phyloP scores from a whole-genome alignment of 2,797 vertebrate species.

The Oryzias dopingdopingensis region DNA sequence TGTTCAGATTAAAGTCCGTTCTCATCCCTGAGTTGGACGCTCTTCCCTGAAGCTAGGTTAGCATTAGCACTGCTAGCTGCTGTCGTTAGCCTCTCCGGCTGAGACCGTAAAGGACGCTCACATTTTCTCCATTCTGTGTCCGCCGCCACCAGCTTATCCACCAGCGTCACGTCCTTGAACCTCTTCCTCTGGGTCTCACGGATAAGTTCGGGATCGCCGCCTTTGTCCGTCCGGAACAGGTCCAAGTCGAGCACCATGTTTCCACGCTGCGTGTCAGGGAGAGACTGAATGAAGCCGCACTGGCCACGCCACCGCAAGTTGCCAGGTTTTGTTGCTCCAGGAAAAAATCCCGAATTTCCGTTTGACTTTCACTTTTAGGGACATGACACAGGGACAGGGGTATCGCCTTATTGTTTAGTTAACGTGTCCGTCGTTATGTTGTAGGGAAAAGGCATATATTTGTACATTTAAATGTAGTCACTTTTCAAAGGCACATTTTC shows the following conservation, averaged over 20 bases:
- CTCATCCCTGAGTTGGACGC: neutral
- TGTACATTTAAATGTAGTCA: too few relatives aligned
- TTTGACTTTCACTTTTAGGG: neutral
- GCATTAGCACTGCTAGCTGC: conserved; percentile 40
- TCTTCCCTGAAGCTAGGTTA: neutral
- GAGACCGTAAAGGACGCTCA: conserved; percentile 63
- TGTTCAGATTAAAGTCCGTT: too few relatives aligned
- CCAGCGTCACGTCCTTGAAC: conserved; percentile 91
- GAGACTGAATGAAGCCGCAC: neutral
- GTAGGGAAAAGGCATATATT: too few relatives aligned
- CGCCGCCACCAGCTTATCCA: conserved; percentile 86
- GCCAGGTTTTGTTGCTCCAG: conserved; percentile 8
- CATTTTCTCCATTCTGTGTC: conserved; percentile 94
- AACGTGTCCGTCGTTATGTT: too few relatives aligned
- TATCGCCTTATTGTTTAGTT: too few relatives aligned
- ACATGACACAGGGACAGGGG: too few relatives aligned
- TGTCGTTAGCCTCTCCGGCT: neutral
- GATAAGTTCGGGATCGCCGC: conserved; percentile 87
- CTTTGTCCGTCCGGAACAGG: conserved; percentile 91
- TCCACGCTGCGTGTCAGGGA: conserved; percentile 32
- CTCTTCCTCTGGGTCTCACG: conserved; percentile 88
- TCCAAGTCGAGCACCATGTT: conserved; percentile 93
- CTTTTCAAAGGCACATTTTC: neutral
- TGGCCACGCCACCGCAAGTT: conserved; percentile 10
- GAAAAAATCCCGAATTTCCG: neutral